Evolutionary conservation across 2,888 invertebrate species (phyloP).

Genomic region (Carterocephalus palaemon): DNA sequence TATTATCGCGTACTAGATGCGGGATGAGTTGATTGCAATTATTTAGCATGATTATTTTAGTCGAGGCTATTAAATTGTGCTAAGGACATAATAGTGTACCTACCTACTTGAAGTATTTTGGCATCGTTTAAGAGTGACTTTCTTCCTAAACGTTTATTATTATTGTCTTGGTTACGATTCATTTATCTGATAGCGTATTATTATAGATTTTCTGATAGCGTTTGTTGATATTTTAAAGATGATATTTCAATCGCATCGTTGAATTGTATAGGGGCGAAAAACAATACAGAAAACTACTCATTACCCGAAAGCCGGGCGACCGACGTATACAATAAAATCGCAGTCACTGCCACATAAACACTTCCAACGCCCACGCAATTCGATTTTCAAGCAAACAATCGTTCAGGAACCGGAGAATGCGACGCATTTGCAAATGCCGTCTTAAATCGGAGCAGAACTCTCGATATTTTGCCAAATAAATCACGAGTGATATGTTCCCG

Average conservation of each 20-base stretch:
- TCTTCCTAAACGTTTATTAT: conserved; percentile 4
- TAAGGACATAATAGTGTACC: conserved; percentile 49
- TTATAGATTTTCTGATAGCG: too few species aligned
- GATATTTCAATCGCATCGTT: too few species aligned
- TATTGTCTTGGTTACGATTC: not conserved
- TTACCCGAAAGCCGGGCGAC: conserved; percentile 40
- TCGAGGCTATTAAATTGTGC: conserved; percentile 48
- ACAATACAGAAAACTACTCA: not conserved
- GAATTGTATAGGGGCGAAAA: not conserved
- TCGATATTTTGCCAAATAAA: conserved; percentile 24
- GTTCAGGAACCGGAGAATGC: conserved; percentile 27
- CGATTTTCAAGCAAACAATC: conserved; percentile 47
- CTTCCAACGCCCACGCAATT: conserved; percentile 45
- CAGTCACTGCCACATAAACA: conserved; percentile 45
- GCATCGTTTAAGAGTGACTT: conserved; percentile 30
- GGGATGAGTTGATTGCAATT: conserved; percentile 51
- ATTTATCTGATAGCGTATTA: too few species aligned
- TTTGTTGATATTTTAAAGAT: too few species aligned
- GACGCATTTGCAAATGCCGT: conserved; percentile 20
- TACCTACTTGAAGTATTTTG: conserved; percentile 29
- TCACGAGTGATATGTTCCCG: conserved; percentile 18
- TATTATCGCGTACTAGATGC: conserved; percentile 45
- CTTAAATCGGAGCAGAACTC: conserved; percentile 19
- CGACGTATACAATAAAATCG: conserved; percentile 54
- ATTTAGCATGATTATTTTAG: conserved; percentile 63